Base-by-base conservation (phyloP, 1,140 invertebrate species). In the Meloidogyne hapla region DNA sequence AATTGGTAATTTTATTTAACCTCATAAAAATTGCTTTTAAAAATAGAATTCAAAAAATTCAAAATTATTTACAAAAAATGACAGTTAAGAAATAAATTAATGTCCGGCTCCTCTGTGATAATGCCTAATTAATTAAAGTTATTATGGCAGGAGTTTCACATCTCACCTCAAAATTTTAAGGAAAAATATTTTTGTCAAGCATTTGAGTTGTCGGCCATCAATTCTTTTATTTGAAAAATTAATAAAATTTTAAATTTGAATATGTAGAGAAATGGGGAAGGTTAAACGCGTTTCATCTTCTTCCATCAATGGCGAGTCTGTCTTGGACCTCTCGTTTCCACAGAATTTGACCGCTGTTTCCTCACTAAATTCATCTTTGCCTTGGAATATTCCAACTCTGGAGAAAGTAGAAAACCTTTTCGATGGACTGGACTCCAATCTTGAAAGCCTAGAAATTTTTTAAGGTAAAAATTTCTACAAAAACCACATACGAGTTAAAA, bases 381-480 rank as follows among this genome's bases (percentile, higher is more conserved):
- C 6, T n/a, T 67, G 3, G 65, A 10, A n/a, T 65, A 73, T 42
- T 65, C 71, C 56, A 73, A 64, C 40, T 73, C 71, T n/a, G 71
- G 48, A 1, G 48, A 65, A 15, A 73, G 23, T 15, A 73, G 56
- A 61, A 73, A 73, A n/a, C 71, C 56, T 61, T 23, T 33, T 15
- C 65, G 28, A 42, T 18, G 28, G 65, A 15, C 23, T n/a, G 61
- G 28, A 1, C 56, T 10, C 12, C 23, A 61, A 21, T n/a, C 33
- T 26, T 70, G 25, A 45, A 18, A 45, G 40, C n/a, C 69, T 70
- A 28, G 45, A 38, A 25, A 56, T 6, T 21, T 28, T 18, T 70
- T 48, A 23, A 0, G 6, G 21, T n/a, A 18, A 28, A 66, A 23
- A 23, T 25, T 42, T 5, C 15, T 65, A 15, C 1, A 67, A 25